Evolutionary conservation across 2,113 vertebrate genomes (phyloP), one percentile per base, ranked within the genome.

Genomic region (Etheostoma spectabile): DNA sequence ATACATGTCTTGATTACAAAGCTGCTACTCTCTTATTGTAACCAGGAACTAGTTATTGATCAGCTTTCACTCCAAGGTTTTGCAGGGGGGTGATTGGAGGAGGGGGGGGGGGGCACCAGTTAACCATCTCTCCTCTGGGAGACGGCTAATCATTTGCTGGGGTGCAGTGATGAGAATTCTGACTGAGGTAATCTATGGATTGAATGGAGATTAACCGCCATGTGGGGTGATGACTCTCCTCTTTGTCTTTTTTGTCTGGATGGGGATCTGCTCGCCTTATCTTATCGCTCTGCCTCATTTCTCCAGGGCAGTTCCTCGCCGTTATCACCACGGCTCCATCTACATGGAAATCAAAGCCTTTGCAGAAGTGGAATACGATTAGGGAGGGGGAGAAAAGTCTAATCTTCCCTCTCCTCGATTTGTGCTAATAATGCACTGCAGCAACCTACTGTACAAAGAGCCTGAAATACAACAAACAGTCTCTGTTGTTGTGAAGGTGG

Each of bases 291-390:
- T 77, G 88, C 87, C 71, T 89, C 88, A 71, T 89, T 90, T 90
- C 89, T 92, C 82, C n/a, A 1, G 88, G 91, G 87, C 80, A 82
- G 62, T 80, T 87, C 71, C 60, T 65, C 21, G 18, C 52, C 63
- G 65, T 90, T 89, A 90, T 93, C 92, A 85, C 30, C 77, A 15
- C 35, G 1, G 70, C 80, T 84, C 69, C 90, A 92, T 92, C 82
- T 90, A 86, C 91, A 91, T 87, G 80, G 86, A 91, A 93, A 93
- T 93, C 92, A 89, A 91, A 93, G 90, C 90, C 73, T 82, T 90
- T 87, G 87, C 85, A 87, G 89, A 84, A 82, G 88, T 74, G 86
- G 82, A 90, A 91, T 82, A 82, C 33, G 70, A 93, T 93, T 90
- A 89, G 66, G 49, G 61, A 82, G 68, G 67, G 79, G 82, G 38